Base-by-base conservation (phyloP, 2,888 invertebrate genomes). In the Sesia bembeciformis region DNA sequence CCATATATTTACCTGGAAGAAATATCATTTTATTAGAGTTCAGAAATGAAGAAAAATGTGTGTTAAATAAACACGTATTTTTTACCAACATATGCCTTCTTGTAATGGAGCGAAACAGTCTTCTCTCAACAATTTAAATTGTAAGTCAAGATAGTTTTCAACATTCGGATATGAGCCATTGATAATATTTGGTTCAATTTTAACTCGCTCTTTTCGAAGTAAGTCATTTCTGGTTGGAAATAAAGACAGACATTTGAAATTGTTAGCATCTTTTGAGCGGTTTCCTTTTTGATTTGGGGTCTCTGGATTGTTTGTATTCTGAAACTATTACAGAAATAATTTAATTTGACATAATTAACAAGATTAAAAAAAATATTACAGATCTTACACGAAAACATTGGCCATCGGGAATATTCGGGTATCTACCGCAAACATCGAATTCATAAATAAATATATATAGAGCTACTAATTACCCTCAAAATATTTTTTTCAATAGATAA, bases 91-190 rank as follows among this genome's bases (percentile, higher is more conserved):
- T 72, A 95, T 90, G 58, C 94, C 94, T 67, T 93, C 90, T 42
- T 94, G 81, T 39, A 97, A 72, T 0, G 96, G 95, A 23, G 90
- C 88, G 41, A 95, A 90, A 69, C 94, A 96, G 77, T 97, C 97
- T 82, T 97, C 96, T 41, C 95, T 82, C 52, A 97, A 72, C 42
- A 96, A 82, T 43, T 94, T 90, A 68, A 95, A 95, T 63, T 96
- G 96, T n/a, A 93, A 84, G 64, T 95, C 94, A 39, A 97, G 81
- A 71, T 97, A 97, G 66, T 95, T 92, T 51, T 93, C 90, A 5
- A 93, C 85, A 67, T 88, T 88, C 1, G 83, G 69, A 72, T 94
- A 96, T 0, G 90, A 83, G 8, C 94, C 94, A 50, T 90, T 76
- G 0, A 91, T 74, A 54, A 93, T 90, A 67, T 93, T 93, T 0